Conservation (phyloP, 2,113 vertebrate genomes). For the Hyaena hyaena region DNA sequence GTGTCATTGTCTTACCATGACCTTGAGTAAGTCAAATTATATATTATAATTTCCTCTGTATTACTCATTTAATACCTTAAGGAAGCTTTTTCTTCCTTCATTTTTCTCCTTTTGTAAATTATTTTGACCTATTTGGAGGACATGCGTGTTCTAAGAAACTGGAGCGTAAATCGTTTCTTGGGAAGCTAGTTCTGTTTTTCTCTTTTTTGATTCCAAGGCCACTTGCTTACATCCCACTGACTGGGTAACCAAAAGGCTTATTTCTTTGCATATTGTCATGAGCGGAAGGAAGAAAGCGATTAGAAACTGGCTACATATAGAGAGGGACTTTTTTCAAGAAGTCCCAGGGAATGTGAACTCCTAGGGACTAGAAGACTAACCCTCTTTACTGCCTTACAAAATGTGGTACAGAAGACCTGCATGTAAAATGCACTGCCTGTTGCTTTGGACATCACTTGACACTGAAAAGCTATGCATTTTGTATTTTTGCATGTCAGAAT, state of each 20-base stretch:
- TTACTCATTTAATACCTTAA: conserved; percentile 37
- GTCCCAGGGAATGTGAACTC: not conserved
- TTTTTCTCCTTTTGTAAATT: not conserved
- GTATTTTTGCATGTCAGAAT: conserved; percentile 76
- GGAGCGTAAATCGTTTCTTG: conserved; percentile 19
- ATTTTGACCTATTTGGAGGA: conserved; percentile 58
- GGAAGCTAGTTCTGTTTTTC: not conserved
- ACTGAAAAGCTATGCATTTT: conserved; percentile 75
- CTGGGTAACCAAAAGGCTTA: not conserved
- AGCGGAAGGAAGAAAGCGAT: not conserved
- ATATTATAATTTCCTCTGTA: conserved; percentile 16
- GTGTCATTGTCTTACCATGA: conserved; percentile 10
- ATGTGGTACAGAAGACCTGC: conserved; percentile 22
- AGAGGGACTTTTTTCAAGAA: not conserved
- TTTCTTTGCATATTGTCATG: not conserved
- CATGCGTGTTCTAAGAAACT: conserved; percentile 10
- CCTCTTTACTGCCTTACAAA: conserved; percentile 11
- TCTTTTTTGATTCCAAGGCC: not conserved
- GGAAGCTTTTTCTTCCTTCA: not conserved
- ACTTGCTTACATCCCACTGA: conserved; percentile 33
- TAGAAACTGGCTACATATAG: not conserved
- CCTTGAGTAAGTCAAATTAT: conserved; percentile 35
- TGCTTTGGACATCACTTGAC: conserved; percentile 70
- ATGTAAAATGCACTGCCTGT: conserved; percentile 54
- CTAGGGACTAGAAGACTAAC: not conserved